A percentile compares a stretch with the other conserved stretches of the same genome.
phyloP scores from a whole-genome alignment of 2,113 vertebrate genomes.

The Misgurnus mizolepis region DNA sequence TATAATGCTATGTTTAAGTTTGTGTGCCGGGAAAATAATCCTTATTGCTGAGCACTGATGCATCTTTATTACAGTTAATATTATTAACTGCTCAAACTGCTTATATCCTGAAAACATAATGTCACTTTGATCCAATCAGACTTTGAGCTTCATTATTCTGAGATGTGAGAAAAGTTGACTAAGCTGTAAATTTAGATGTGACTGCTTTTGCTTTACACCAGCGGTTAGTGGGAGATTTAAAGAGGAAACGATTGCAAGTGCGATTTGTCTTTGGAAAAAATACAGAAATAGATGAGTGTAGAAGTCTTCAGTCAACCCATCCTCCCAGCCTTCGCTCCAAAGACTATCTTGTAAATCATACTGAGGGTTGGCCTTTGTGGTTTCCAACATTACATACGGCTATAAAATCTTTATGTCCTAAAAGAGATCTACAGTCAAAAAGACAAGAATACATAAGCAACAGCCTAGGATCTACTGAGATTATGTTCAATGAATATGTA shows the following conservation, averaged over 20 bases:
- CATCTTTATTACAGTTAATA: no score
- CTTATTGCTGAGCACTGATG: no score
- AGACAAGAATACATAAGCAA: constrained; percentile 22
- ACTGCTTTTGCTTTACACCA: not conserved
- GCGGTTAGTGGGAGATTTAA: not conserved
- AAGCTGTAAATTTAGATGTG: constrained; percentile 8
- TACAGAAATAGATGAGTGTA: not conserved
- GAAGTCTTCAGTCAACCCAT: not conserved
- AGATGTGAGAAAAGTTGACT: constrained; percentile 8
- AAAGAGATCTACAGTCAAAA: constrained; percentile 2
- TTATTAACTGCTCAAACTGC: not conserved
- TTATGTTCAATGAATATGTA: no score
- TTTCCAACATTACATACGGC: constrained; percentile 30
- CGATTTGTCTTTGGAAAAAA: constrained; percentile 20
- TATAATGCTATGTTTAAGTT: no score
- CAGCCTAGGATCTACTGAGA: not conserved
- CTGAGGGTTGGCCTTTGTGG: constrained; percentile 21
- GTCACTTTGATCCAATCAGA: no score
- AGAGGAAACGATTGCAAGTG: constrained; percentile 8
- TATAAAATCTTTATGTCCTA: constrained; percentile 27
- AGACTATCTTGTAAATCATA: constrained; percentile 40
- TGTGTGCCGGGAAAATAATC: no score
- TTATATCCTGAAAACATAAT: no score
- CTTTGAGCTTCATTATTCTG: not conserved
- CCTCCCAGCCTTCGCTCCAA: not conserved